Base-by-base conservation (phyloP, 2,113 vertebrate genomes). In the Prunella fulvescens region DNA sequence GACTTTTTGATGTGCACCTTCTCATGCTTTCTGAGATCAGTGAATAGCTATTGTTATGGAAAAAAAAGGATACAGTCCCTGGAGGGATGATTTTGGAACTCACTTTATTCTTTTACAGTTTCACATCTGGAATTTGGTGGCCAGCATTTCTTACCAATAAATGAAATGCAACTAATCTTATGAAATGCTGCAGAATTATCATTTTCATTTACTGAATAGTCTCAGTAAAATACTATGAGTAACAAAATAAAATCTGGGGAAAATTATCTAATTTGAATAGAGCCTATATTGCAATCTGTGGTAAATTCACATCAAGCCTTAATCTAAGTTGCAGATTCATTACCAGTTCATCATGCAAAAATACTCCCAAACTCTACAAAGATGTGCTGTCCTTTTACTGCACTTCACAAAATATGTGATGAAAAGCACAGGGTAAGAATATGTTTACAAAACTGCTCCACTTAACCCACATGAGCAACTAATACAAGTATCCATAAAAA, bases 401-500 rank as follows among this genome's bases (percentile, higher is more conserved):
- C 71, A 93, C 67, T 90, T 86, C 51, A 64, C 31, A 64, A 94
- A 95, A 91, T 66, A 95, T 33, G 42, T 18, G 39, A 92, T 51
- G 79, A 81, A 95, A 93, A 91, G 51, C 60, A 86, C 57, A 37
- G 88, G 18, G 28, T 53, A 65, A 84, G 81, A 93, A 82, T 70
- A 70, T 88, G 87, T 92, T 96, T 94, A 86, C 0, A 0, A 90
- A 93, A 80, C 44, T 86, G 71, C 60, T 86, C 58, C 31, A 86
- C 79, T 80, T 91, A 94, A 95, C 90, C 94, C 85, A 80, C 51
- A 69, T 57, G 70, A 96, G 51, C 54, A 73, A 87, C 40, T 81
- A 79, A 81, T 44, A 85, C 22, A 93, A 93, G 67, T 83, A 88
- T 47, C 56, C 39, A 92, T 86, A 93, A 82, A 95, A 94, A 94